A percentile compares a stretch with the other conserved stretches of the same genome.
phyloP scores from a whole-genome alignment of 2,113 vertebrate species.

The Acinonyx jubatus region DNA sequence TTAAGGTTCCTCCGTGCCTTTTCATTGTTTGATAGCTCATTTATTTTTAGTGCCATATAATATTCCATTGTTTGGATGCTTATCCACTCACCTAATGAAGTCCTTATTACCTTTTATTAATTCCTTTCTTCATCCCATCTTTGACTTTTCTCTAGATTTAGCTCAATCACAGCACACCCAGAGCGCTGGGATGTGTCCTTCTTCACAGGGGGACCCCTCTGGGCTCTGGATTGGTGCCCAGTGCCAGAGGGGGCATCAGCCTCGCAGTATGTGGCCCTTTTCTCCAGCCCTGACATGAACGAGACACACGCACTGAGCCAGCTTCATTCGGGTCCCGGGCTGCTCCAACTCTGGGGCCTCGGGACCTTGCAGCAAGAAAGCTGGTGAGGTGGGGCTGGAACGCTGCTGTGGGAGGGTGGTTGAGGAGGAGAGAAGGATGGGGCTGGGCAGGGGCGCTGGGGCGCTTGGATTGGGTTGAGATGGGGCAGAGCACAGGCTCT shows the following conservation, averaged over 20 bases:
- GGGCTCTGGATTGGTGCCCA: slow-evolving; percentile 97
- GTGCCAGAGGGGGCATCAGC: slow-evolving; percentile 88
- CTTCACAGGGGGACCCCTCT: slow-evolving; percentile 93
- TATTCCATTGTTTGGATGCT: background rate
- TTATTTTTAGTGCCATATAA: background rate
- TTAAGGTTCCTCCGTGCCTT: background rate
- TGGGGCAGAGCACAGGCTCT: background rate
- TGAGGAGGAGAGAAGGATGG: background rate
- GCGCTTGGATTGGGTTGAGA: background rate
- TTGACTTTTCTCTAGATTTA: slow-evolving; percentile 87
- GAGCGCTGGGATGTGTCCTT: slow-evolving; percentile 91
- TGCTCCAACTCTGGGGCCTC: slow-evolving; percentile 96
- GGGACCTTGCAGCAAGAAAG: slow-evolving; percentile 87
- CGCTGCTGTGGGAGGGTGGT: slow-evolving; percentile 40
- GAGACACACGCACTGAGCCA: slow-evolving; percentile 86
- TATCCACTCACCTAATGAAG: background rate
- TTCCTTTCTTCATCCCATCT: background rate
- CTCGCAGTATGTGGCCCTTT: slow-evolving; percentile 90
- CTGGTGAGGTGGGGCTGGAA: slow-evolving; percentile 87
- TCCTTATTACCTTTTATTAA: background rate
- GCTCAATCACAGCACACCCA: slow-evolving; percentile 85
- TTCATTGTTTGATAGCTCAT: background rate
- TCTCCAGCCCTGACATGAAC: slow-evolving; percentile 92
- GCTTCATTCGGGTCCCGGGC: slow-evolving; percentile 83
- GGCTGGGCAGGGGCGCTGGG: background rate